These are phyloP conservation scores for Drosophila cracens DNA, from an alignment of 2,888 invertebrate genomes.

Conservation along the genomic window DNA sequence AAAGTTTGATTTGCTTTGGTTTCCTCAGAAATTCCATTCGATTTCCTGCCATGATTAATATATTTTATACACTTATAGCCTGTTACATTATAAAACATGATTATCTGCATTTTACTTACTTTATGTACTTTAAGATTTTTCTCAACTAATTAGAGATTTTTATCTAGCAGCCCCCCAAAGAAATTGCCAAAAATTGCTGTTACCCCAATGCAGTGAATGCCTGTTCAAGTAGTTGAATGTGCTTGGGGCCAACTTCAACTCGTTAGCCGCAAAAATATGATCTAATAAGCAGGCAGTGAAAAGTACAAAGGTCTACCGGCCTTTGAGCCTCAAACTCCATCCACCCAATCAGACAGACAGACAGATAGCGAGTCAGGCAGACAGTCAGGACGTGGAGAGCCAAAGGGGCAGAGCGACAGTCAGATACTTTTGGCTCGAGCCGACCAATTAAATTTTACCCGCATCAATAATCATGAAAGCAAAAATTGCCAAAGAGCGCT, in stretches of 20 bases:
- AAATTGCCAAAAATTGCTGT: slow-evolving; percentile 2
- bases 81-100: not conserved
- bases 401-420: slow-evolving; percentile 10
- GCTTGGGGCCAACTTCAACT: slow-evolving; percentile 38
- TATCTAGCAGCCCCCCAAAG: not conserved
- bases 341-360: slow-evolving; percentile 7
- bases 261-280: slow-evolving; percentile 59
- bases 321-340: not conserved
- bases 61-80: not conserved
- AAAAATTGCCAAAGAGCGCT: slow-evolving; percentile 70
- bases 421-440: slow-evolving; percentile 50
- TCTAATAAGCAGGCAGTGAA: slow-evolving; percentile 56
- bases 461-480: slow-evolving; percentile 83
- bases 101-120: not conserved
- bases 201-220: slow-evolving; percentile 4
- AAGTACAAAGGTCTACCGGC: slow-evolving; percentile 22
- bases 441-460: slow-evolving; percentile 83
- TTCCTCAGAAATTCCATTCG: not conserved
- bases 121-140: not conserved
- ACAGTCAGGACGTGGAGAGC: not conserved
- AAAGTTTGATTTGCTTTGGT: slow-evolving; percentile 39
- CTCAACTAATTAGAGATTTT: slow-evolving; percentile 15
- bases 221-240: slow-evolving; percentile 45
- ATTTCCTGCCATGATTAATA: not conserved
- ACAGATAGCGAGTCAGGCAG: not conserved